Evolutionary conservation across 2,113 vertebrate species (phyloP).

Genomic region (Mormoops blainvillei): DNA sequence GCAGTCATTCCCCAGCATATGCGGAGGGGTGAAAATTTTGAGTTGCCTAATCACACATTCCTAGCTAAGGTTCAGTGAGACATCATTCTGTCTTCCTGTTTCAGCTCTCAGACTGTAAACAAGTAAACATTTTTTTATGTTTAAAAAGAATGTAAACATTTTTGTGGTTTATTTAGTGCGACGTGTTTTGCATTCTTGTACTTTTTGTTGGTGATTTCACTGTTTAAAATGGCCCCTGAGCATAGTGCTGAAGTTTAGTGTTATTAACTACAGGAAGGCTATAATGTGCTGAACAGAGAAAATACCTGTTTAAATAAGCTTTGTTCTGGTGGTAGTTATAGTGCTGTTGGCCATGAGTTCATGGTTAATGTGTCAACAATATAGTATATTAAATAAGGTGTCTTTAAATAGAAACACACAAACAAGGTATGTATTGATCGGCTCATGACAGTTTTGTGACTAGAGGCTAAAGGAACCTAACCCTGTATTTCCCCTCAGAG

Average conservation of each 20-base stretch:
- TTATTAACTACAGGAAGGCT: background rate
- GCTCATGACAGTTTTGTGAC: background rate
- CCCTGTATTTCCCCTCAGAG: background rate
- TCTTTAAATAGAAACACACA: constrained; percentile 13
- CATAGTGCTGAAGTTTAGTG: background rate
- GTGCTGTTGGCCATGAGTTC: background rate
- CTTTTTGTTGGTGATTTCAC: background rate
- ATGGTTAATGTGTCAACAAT: background rate
- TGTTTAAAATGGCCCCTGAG: background rate
- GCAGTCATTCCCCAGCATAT: background rate
- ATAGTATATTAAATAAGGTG: background rate
- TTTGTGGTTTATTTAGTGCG: background rate
- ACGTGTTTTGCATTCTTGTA: background rate
- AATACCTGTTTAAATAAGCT: background rate
- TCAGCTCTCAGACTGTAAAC: background rate
- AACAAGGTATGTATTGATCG: background rate
- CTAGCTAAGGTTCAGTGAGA: background rate
- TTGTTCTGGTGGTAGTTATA: background rate
- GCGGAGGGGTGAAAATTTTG: background rate
- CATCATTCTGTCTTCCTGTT: background rate
- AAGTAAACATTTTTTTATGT: too few species aligned
- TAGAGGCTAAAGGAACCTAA: background rate
- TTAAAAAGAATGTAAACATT: too few species aligned
- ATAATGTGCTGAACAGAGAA: background rate
- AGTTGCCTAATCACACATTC: background rate